Base-by-base conservation (phyloP, 2,888 invertebrate genomes). In the Resseliella maxima region DNA sequence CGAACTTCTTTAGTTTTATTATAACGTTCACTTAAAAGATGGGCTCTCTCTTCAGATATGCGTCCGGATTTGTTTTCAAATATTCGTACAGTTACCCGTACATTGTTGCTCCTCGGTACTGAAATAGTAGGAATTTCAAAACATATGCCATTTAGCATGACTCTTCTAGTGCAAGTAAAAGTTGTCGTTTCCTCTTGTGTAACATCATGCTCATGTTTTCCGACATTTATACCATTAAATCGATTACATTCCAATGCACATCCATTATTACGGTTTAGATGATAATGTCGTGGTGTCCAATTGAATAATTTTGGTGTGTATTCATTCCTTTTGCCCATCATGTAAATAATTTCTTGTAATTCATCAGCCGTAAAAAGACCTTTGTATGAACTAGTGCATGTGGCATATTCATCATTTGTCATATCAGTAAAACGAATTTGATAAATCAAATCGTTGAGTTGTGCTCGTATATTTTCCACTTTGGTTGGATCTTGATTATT, bases 341-440 rank as follows among this genome's bases (percentile, higher is more conserved):
- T 41, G 21, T 41, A 41, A 31, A 85, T 85, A 5, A 85, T 85
- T n/a, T 85, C 85, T 85, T 85, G 41, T 27, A 85, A 18, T 85
- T 85, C 85, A 41, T 85, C 27, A 0, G 85, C 85, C 5, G 45
- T 10, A 27, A 85, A 85, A 15, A 85, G n/a, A n/a, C 85, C 85
- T 1, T 38, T 38, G 15, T 27, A 85, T 24, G 10, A n/a, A 21
- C 6, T 3, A 27, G 41, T 85, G 27, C 85, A 85, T 3, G 85
- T 18, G 15, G 85, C 85, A 3, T 38, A 38, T 15, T 85, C 41
- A 8, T 31, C 41, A 1, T 31, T 41, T 5, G 85, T 85, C 85
- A 85, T 85, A n/a, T 38, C 38, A 41, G 12, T 41, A 41, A 85
- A 85, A 3, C 85, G 85, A 85, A 85, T 85, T 41, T 85, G 41